These are phyloP conservation scores for Bos javanicus DNA, from an alignment of 2,113 vertebrate species.

Conservation along the genomic window DNA sequence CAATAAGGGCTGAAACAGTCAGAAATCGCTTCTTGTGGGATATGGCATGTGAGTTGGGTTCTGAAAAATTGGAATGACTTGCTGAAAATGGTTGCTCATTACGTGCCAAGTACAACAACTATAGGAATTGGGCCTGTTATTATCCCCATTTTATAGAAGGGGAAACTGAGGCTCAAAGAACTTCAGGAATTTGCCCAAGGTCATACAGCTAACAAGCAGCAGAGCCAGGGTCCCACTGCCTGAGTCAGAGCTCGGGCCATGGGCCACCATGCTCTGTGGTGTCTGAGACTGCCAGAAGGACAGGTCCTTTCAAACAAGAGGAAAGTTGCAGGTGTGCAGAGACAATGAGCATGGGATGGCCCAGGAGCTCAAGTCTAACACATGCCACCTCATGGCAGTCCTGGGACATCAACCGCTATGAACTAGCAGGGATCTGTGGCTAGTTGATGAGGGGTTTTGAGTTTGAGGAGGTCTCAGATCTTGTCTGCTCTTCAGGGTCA, in stretches of 20 bases:
- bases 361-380: not conserved
- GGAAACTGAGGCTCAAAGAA: slow-evolving; percentile 36
- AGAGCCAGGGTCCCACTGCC: not conserved
- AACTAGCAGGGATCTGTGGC: not conserved
- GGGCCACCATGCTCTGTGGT: not conserved
- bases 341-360: not conserved
- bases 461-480: not conserved
- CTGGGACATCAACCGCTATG: not conserved
- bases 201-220: not conserved
- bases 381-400: not conserved
- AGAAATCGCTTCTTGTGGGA: not conserved
- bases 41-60: not conserved
- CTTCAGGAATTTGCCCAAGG: not conserved
- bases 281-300: not conserved
- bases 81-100: not conserved
- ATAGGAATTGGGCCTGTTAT: not conserved
- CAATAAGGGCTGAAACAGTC: not conserved
- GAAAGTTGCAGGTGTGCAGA: not conserved
- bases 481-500: not conserved
- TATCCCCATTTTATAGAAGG: slow-evolving; percentile 32
- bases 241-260: not conserved
- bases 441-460: not conserved
- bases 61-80: not conserved
- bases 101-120: not conserved
- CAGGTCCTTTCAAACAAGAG: not conserved